These are phyloP conservation scores for Periophthalmus modestus DNA, from an alignment of 2,113 vertebrate species.

Conservation along the genomic window DNA sequence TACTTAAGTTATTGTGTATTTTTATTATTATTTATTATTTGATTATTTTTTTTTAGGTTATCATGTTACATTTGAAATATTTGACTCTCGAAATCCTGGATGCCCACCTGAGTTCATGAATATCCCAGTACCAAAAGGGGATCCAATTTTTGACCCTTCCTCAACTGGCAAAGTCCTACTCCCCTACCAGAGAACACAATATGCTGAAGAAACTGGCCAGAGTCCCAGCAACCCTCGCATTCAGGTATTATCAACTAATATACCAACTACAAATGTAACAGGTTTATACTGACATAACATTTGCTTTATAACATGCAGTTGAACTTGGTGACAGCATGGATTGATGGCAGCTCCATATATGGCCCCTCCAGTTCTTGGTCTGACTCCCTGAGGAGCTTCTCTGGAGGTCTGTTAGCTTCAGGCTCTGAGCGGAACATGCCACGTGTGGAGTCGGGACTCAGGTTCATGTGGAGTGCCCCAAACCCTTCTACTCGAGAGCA, in stretches of 20 bases:
- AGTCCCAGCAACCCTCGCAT: slow-evolving; percentile 90
- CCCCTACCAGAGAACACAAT: slow-evolving; percentile 85
- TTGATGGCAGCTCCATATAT: slow-evolving; percentile 96
- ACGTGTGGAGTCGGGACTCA: slow-evolving; percentile 26
- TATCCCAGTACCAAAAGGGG: slow-evolving; percentile 82
- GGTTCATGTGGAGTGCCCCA: slow-evolving; percentile 85
- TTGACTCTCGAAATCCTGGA: slow-evolving; percentile 64
- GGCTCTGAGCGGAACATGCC: slow-evolving; percentile 77
- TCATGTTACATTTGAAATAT: slow-evolving; percentile 77
- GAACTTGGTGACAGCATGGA: slow-evolving; percentile 90
- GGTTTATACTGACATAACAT: neutral
- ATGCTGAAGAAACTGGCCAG: slow-evolving; percentile 82
- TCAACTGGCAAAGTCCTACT: slow-evolving; percentile 76
- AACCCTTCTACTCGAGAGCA: slow-evolving; percentile 81
- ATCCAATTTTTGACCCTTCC: slow-evolving; percentile 82
- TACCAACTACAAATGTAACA: neutral
- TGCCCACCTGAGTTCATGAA: slow-evolving; percentile 91
- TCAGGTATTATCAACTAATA: slow-evolving; percentile 62
- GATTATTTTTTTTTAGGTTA: slow-evolving; percentile 74
- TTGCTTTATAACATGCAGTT: slow-evolving; percentile 67
- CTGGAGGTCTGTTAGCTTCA: slow-evolving; percentile 75
- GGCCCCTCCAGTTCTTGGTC: slow-evolving; percentile 90
- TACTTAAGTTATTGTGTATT: neutral
- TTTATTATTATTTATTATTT: neutral
- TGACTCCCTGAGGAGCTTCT: slow-evolving; percentile 87